phyloP scores from a whole-genome alignment of 2,113 vertebrate species.

The Pelobates fuscus region DNA sequence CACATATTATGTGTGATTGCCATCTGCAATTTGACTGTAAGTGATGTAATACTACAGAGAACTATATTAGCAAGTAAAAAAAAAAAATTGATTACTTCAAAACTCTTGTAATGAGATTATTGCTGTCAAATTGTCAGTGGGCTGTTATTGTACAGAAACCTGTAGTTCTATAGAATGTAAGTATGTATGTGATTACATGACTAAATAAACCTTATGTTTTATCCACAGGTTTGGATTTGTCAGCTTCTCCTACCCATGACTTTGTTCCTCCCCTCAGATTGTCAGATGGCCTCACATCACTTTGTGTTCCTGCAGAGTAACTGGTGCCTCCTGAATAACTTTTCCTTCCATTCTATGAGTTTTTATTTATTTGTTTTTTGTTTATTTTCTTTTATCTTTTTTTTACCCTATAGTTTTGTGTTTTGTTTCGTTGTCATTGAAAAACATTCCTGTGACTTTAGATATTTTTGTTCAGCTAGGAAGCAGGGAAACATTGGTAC shows the following conservation, averaged over 20 bases:
- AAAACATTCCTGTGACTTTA: constrained; percentile 43
- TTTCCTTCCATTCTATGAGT: constrained; percentile 49
- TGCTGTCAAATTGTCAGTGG: no score
- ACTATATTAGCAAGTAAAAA: no score
- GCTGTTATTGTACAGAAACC: no score
- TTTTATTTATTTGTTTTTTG: constrained; percentile 58
- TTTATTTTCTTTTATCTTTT: constrained; percentile 67
- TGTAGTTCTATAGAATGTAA: no score
- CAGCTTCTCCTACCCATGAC: constrained; percentile 33
- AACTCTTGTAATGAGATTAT: no score
- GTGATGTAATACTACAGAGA: no score
- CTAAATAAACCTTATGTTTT: neutral
- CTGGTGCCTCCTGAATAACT: constrained; percentile 49
- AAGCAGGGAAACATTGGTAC: constrained; percentile 60
- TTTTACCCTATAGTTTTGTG: constrained; percentile 59
- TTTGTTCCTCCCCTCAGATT: constrained; percentile 34
- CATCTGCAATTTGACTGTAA: no score
- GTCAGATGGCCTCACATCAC: constrained; percentile 32
- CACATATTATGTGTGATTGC: no score
- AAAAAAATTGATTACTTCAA: no score
- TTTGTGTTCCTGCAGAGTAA: constrained; percentile 35
- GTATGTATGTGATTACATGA: no score
- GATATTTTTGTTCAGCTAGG: constrained; percentile 26
- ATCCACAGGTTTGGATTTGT: constrained; percentile 27
- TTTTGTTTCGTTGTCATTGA: constrained; percentile 33